Evolutionary conservation across 2,797 vertebrate species (phyloP).

Genomic region (Thamnophis elegans): DNA sequence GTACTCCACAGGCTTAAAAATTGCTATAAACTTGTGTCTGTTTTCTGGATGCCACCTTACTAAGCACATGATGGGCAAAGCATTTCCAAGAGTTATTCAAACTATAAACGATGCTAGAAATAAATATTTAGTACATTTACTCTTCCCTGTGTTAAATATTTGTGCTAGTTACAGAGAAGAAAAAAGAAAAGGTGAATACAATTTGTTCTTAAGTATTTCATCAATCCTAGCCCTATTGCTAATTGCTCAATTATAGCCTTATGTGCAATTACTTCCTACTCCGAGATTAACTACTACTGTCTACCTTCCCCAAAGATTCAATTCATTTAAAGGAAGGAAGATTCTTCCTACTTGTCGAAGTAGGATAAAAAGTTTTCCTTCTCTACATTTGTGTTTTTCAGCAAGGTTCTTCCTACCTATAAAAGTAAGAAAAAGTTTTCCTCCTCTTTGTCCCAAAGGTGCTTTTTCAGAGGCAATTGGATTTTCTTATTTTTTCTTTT

Average conservation of each 20-base stretch:
- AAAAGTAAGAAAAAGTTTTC: background rate
- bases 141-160: conserved; percentile 2
- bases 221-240: conserved; percentile 31
- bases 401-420: background rate
- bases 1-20: background rate
- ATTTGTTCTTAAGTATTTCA: conserved; percentile 41
- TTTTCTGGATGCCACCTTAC: background rate
- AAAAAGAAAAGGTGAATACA: background rate
- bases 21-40: background rate
- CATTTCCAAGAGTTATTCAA: background rate
- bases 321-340: background rate
- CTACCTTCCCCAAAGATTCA: conserved; percentile 19
- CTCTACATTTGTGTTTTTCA: background rate
- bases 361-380: background rate
- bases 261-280: conserved; percentile 24
- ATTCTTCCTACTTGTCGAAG: background rate
- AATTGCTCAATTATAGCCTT: conserved; percentile 28
- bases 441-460: no score
- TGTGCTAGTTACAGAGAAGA: conserved; percentile 15
- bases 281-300: conserved; percentile 11
- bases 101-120: background rate
- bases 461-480: no score
- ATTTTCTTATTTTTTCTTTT: no score
- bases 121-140: conserved; percentile 1
- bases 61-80: background rate